Conservation (phyloP, 2,888 invertebrate genomes). For the Mechanitis mazaeus region DNA sequence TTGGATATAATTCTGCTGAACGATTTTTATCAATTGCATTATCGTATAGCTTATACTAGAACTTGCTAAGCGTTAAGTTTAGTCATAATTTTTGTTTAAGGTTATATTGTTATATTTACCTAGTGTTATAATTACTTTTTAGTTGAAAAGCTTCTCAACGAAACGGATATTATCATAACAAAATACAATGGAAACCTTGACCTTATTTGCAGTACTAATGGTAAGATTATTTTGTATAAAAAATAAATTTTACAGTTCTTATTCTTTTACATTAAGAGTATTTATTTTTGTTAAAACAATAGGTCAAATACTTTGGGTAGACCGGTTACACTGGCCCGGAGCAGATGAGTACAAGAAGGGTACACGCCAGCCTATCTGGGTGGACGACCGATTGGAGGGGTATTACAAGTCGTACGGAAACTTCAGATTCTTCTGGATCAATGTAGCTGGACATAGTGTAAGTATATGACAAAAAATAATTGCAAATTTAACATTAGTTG, state of each 20-base stretch:
- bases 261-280: background rate
- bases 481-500: no score
- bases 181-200: conserved; percentile 90
- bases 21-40: no score
- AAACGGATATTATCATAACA: conserved; percentile 80
- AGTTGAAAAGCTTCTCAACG: conserved; percentile 82
- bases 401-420: conserved; percentile 82
- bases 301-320: conserved; percentile 87
- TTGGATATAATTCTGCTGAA: no score
- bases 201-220: conserved; percentile 88
- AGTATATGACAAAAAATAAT: conserved; percentile 33
- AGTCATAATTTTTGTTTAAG: no score
- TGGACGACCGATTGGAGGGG: conserved; percentile 80
- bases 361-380: conserved; percentile 75
- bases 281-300: background rate
- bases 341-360: conserved; percentile 76
- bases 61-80: no score
- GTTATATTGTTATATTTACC: no score
- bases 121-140: no score
- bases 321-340: conserved; percentile 80
- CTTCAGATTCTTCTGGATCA: conserved; percentile 86
- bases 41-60: no score
- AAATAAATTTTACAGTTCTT: background rate
- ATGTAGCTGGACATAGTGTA: conserved; percentile 88
- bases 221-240: conserved; percentile 54